These are phyloP conservation scores for Camponotus pennsylvanicus DNA, from an alignment of 1,140 invertebrate genomes.

Conservation along the genomic window DNA sequence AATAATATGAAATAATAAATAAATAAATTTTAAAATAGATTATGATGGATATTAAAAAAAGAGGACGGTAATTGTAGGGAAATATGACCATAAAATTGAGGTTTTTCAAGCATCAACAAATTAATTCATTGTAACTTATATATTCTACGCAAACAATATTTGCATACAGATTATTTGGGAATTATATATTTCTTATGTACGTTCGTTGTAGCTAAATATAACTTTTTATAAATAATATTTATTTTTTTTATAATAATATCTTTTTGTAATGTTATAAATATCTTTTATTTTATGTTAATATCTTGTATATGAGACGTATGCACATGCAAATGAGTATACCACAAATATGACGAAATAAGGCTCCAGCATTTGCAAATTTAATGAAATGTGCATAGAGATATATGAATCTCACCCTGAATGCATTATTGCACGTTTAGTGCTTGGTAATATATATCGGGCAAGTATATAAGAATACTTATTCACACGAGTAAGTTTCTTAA, in stretches of 20 bases:
- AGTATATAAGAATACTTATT: not conserved
- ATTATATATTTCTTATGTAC: conserved; percentile 24
- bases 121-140: conserved; percentile 33
- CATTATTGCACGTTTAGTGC: not conserved
- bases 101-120: conserved; percentile 50
- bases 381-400: conserved; percentile 11
- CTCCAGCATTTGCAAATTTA: conserved; percentile 17
- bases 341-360: conserved; percentile 5
- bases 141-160: conserved; percentile 52
- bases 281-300: not conserved
- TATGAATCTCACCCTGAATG: not conserved
- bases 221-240: not conserved
- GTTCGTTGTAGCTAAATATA: not conserved
- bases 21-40: not conserved
- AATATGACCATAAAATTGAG: not conserved
- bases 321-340: not conserved
- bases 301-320: not conserved
- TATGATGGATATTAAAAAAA: not conserved
- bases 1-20: no score
- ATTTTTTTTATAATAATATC: not conserved
- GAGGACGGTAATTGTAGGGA: not conserved
- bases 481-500: conserved; percentile 2
- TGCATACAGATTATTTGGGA: conserved; percentile 40
- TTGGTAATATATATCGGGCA: not conserved
- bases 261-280: not conserved